Base-by-base conservation (phyloP, 2,888 invertebrate genomes). In the Acronicta aceris region DNA sequence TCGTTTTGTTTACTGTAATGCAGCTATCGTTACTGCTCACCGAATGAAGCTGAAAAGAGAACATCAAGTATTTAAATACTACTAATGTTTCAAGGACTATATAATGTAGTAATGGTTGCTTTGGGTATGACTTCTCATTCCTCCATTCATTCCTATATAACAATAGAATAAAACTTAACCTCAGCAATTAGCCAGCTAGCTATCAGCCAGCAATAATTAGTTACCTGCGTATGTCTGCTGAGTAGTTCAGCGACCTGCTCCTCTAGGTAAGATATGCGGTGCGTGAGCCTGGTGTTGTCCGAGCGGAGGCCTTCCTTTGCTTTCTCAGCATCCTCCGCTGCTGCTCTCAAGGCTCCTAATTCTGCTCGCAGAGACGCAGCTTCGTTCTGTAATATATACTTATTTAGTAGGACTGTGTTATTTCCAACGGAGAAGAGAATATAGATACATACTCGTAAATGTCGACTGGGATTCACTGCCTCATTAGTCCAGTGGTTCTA, bases 211-310 rank as follows among this genome's bases (percentile, higher is more conserved):
- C 1, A 38, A 13, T 38, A 4, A 38, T 9, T 5, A 25, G 74
- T 57, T 76, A 94, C 90, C 87, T 91, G 90, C 7, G 89, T 71
- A 64, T 93, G 93, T 67, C 93, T 86, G 38, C 89, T 88, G 55
- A 96, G 93, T 50, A 96, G 87, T 76, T 96, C 96, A 0, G 95
- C 93, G 71, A 98, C 98, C 90, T 98, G 98, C 84, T 98, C 98
- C 88, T 98, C 98, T 60, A 98, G 95, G 89, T 98, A 98, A 2
- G 98, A 97, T 81, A 98, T 98, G 74, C 98, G 95, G 89, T 98
- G 98, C 13, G 98, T 98, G 63, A 98, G 95, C 52, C 98, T 95
- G 65, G 98, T 96, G 91, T 98, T 98, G 89, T 98, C 98, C 21
- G 97, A 95, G 79, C 96, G 96, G 36, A 96, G 93, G 13, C 95